These are phyloP conservation scores for Apodemus speciosus DNA, from an alignment of 2,113 vertebrate genomes.

Conservation along the genomic window DNA sequence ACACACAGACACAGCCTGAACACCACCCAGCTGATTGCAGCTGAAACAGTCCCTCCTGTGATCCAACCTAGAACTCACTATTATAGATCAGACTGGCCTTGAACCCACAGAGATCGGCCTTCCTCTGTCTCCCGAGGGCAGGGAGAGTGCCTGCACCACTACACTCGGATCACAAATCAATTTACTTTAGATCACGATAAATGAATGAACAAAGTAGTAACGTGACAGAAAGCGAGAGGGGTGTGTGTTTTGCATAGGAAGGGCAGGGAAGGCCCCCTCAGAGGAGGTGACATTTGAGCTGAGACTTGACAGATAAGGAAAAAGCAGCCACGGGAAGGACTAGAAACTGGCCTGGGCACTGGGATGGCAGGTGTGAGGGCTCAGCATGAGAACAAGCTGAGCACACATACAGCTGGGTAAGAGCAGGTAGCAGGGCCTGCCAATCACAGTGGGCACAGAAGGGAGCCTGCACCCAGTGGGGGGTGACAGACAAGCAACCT, in stretches of 20 bases:
- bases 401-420: background rate
- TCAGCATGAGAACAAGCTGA: background rate
- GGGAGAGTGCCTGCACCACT: background rate
- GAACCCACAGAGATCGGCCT: background rate
- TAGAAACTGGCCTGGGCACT: slow-evolving; percentile 6
- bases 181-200: slow-evolving; percentile 29
- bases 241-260: slow-evolving; percentile 69
- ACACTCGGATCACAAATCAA: background rate
- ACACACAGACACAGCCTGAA: fast-evolving
- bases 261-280: slow-evolving; percentile 73
- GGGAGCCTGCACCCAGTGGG: background rate
- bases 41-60: background rate
- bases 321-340: slow-evolving; percentile 28
- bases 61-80: background rate
- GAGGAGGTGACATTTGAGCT: slow-evolving; percentile 68
- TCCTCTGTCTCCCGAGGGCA: background rate
- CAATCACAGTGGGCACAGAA: background rate
- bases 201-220: slow-evolving; percentile 34
- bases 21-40: background rate
- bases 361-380: background rate
- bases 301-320: slow-evolving; percentile 60
- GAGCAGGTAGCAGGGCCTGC: background rate
- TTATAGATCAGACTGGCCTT: background rate
- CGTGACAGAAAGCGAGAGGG: slow-evolving; percentile 75
- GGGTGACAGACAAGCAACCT: slow-evolving; percentile 1